phyloP scores from a whole-genome alignment of 2,113 vertebrate genomes.

The Mohoua ochrocephala region DNA sequence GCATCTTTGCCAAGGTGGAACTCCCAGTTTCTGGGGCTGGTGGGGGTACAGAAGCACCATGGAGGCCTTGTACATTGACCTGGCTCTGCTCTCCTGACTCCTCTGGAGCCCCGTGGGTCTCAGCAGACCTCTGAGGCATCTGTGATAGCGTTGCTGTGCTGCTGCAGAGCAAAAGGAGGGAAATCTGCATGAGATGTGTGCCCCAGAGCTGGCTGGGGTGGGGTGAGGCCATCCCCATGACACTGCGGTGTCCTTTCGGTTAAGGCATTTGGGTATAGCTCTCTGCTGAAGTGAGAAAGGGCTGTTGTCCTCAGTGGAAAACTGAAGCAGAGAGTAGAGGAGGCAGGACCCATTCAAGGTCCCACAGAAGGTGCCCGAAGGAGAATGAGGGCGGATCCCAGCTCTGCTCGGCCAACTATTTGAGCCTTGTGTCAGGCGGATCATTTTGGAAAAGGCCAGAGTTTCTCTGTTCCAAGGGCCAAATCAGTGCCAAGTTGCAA shows the following conservation, averaged over 20 bases:
- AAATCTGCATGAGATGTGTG: background rate
- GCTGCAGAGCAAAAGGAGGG: background rate
- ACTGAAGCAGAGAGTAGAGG: background rate
- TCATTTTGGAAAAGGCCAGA: background rate
- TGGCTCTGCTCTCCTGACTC: background rate
- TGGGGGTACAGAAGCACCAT: background rate
- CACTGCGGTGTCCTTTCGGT: background rate
- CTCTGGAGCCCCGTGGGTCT: background rate
- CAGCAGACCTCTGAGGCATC: background rate
- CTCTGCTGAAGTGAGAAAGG: background rate
- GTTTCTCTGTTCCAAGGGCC: background rate
- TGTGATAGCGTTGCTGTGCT: background rate
- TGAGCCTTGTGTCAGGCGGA: background rate
- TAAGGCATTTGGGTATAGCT: background rate
- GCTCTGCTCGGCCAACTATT: conserved; percentile 6
- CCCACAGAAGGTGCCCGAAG: background rate
- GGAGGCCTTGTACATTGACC: background rate
- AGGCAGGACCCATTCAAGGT: background rate
- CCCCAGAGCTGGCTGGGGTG: background rate
- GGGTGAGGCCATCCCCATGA: background rate
- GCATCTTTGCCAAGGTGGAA: background rate
- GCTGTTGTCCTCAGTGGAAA: background rate
- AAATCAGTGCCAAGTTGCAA: background rate
- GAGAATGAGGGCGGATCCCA: background rate
- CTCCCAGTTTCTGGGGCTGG: background rate